phyloP scores from a whole-genome alignment of 1,140 invertebrate genomes.

The Reticulitermes speratus region DNA sequence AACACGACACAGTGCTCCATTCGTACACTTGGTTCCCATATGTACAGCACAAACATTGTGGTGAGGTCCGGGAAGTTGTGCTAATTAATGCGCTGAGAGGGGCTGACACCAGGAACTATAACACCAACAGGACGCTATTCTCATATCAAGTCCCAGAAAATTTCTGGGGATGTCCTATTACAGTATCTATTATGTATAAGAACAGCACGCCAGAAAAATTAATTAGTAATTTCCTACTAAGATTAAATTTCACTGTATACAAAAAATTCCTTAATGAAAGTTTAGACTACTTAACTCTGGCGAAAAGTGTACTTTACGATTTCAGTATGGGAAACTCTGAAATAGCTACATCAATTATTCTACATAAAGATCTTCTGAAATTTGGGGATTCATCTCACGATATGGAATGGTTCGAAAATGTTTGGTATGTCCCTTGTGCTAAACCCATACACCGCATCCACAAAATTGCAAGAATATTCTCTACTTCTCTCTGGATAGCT shows the following conservation, averaged over 20 bases:
- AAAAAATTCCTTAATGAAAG: neutral
- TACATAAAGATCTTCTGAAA: neutral
- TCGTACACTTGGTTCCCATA: neutral
- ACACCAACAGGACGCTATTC: neutral
- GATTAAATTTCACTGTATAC: neutral
- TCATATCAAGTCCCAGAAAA: neutral
- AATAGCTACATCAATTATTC: neutral
- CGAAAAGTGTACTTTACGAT: neutral
- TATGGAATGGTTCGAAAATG: neutral
- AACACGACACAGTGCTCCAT: neutral
- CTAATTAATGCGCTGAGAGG: neutral
- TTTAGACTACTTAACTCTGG: too few species aligned
- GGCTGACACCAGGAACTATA: neutral
- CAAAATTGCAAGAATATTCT: neutral
- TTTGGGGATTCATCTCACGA: neutral
- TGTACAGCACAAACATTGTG: neutral
- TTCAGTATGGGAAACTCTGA: neutral
- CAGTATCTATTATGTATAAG: neutral
- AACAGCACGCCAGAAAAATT: neutral
- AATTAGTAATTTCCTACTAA: neutral
- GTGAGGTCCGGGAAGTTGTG: neutral
- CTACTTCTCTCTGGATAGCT: neutral
- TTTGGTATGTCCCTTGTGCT: neutral
- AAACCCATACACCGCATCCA: neutral
- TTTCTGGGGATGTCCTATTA: neutral